Evolutionary conservation across 2,888 invertebrate genomes (phyloP), one percentile per base, ranked within the genome.

Genomic region (Ptilodon capucinus): DNA sequence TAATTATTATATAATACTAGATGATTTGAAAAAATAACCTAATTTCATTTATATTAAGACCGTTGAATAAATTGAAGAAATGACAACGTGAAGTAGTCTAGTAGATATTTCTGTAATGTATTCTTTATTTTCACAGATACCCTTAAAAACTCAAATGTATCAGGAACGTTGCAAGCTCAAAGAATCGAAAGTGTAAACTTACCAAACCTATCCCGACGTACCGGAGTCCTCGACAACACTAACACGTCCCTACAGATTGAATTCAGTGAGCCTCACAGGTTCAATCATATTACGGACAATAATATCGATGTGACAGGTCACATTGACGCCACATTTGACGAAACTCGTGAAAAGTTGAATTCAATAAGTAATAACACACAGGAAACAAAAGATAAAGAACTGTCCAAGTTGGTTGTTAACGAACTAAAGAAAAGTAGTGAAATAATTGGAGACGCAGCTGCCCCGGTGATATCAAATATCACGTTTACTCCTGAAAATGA

Each of bases 401-500:
- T 91, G 11, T 87, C 90, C 1, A 86, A 87, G 48, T 47, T 89
- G 11, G 73, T 91, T 2, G 90, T 87, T 0, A 85, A 85, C 51
- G 90, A 90, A 59, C 59, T 91, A 11, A 81, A 79, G 59, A 60
- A 53, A 40, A 86, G 86, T 0, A 68, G 55, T 3, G 90, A 90
- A 72, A 54, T 74, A 2, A 81, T 91, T 39, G 90, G 90, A 9
- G 84, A 86, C 47, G 60, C 57, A 40, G 62, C 64, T 21, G 73
- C 78, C 2, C 64, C 79, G 32, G 71, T 84, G 1, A 78, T 81
- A 46, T 89, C 90, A 14, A 90, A 87, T 44, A 83, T 91, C 8
- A 87, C 87, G 4, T 91, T 89, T 47, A 85, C 84, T n/a, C 76
- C 83, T 14, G 86, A 87, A 71, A 91, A 89, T 53, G 88, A 89